phyloP scores from a whole-genome alignment of 2,888 invertebrate species.

The Cyaniris semiargus region DNA sequence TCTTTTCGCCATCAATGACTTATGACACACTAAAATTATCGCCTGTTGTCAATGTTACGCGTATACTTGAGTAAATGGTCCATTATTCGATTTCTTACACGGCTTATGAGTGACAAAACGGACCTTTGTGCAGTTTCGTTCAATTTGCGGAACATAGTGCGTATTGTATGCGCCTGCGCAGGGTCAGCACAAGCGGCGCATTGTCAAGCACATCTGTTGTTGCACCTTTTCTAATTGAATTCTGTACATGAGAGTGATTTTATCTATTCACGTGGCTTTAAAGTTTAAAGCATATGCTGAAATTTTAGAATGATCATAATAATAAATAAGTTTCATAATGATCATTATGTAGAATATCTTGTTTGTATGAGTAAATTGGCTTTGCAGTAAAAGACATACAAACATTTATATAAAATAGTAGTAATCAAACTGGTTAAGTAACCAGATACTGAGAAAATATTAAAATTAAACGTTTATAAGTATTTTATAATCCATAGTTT shows the following conservation, averaged over 20 bases:
- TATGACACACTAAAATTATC: background rate
- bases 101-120: slow-evolving; percentile 42
- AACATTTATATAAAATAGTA: too few relatives aligned
- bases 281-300: too few relatives aligned
- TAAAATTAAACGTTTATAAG: too few relatives aligned
- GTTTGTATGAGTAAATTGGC: background rate
- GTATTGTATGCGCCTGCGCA: slow-evolving; percentile 50
- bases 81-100: background rate
- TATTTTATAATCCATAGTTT: too few relatives aligned
- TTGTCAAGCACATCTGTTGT: slow-evolving; percentile 26
- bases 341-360: background rate
- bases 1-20: background rate
- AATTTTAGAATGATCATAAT: background rate
- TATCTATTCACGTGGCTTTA: background rate
- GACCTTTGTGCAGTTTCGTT: slow-evolving; percentile 47
- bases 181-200: slow-evolving; percentile 34
- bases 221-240: slow-evolving; percentile 23
- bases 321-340: background rate
- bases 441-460: too few relatives aligned
- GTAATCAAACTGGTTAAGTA: too few relatives aligned
- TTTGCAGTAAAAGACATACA: too few relatives aligned
- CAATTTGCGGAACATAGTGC: slow-evolving; percentile 47
- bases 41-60: slow-evolving; percentile 2
- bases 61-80: background rate
- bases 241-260: background rate